A percentile compares a stretch with the other conserved stretches of the same genome.
phyloP scores from a whole-genome alignment of 2,888 invertebrate species.

The Unio delphinus region DNA sequence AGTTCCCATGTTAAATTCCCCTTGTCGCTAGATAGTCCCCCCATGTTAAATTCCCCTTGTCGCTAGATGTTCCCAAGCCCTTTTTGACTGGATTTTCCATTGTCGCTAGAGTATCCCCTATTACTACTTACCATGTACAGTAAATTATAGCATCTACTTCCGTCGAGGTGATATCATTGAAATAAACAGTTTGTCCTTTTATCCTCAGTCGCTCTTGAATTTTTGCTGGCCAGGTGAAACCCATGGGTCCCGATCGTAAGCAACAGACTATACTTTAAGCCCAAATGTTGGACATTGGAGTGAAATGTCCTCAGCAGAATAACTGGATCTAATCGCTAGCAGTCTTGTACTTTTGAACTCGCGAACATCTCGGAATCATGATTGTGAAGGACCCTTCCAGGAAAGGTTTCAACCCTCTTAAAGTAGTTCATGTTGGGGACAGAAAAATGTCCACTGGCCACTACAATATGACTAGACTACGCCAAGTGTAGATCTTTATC shows the following conservation, averaged over 20 bases:
- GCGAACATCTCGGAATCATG: constrained; percentile 21
- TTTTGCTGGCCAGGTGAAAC: constrained; percentile 13
- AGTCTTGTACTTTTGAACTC: constrained; percentile 12
- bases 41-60: no score
- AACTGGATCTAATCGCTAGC: constrained; percentile 15
- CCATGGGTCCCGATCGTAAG: constrained; percentile 24
- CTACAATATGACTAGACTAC: constrained; percentile 26
- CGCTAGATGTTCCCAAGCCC: no score
- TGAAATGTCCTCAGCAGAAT: constrained; percentile 22
- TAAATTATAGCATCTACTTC: no score
- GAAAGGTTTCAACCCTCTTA: constrained; percentile 18
- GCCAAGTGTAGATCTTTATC: constrained; percentile 7
- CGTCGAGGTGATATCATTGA: constrained; percentile 1
- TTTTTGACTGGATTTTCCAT: no score
- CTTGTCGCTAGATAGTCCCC: no score
- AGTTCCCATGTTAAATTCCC: no score
- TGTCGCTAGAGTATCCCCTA: no score
- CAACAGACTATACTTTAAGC: constrained; percentile 14
- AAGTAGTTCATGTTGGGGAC: constrained; percentile 20
- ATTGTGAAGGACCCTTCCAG: constrained; percentile 22
- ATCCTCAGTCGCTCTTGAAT: constrained; percentile 16
- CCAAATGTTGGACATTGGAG: constrained; percentile 12
- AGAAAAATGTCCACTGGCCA: constrained; percentile 21
- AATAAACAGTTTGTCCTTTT: constrained; percentile 1
- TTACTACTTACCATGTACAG: constrained; percentile 7